Evolutionary conservation across 1,140 invertebrate genomes (phyloP), one percentile per base, ranked within the genome.

Genomic region (Drosophila carrolli): DNA sequence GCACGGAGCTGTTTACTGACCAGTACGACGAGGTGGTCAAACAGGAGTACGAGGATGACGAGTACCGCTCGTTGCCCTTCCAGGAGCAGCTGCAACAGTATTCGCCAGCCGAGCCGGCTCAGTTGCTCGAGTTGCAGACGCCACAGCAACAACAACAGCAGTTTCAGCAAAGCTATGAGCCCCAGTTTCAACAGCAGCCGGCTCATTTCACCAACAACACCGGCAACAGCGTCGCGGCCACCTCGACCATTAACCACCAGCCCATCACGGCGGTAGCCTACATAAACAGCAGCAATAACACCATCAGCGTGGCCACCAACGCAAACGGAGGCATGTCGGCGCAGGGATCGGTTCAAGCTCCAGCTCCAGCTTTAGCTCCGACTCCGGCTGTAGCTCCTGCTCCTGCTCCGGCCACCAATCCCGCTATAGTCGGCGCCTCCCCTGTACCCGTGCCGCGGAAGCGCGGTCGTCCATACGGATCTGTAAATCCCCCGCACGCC

Each of bases 1-100:
- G 61, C 72, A 84, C 88, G 7, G 88, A 91, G 70, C 57, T 91
- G n/a, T 91, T 91, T 14, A 88, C 79, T 10, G 88, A 91, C 68
- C 79, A 91, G 51, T 91, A 91, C 29, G 88, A 91, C 14, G 88
- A 88, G 27, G 72, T 74, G 27, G 78, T 89, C 16, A 88, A 88
- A 41, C 84, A 89, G 37, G 84, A 88, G 46, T 88, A 84, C 41
- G 83, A 88, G 29, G 84, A 89, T 14, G 83, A 88, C n/a, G 84
- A 89, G 9, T 76, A 78, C 54, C 77, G 74, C 44, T 86, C 85
- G 41, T 43, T 82, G 61, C 66, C 90, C 73, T 78, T 83, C 55
- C 83, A 80, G n/a, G 84, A 86, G 65, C 90, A 75, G 57, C 19
- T 76, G 38, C 81, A 89, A 62, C 79, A 84, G 76, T 88, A 88